Base-by-base conservation (phyloP, 2,888 invertebrate genomes). In the Philonicus albiceps region DNA sequence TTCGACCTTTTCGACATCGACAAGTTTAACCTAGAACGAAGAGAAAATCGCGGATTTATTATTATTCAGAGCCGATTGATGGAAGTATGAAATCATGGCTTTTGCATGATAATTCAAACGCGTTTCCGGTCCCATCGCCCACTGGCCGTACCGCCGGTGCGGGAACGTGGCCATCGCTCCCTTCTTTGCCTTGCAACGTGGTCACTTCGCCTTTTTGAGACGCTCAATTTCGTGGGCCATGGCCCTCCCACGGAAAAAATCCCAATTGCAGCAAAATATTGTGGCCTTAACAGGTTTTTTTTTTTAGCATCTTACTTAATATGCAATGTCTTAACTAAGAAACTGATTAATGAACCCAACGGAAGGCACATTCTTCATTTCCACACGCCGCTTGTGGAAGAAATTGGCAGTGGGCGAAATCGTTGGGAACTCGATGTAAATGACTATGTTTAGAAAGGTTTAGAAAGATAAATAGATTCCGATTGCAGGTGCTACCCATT, bases 1-100 rank as follows among this genome's bases (percentile, higher is more conserved):
- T 91, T 95, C 94, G 75, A 95, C 94, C 89, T 93, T 93, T 89
- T 95, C 94, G 75, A 95, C 94, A 90, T 95, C 95, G 85, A 94
- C 94, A 89, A 94, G 92, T 90, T 94, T 94, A 88, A 94, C 93
- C 94, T 94, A 91, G 8, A 90, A 90, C 64, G 78, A 83, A 87
- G 73, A 84, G 0, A 85, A 83, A 87, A 64, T 78, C 76, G 55
- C 40, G 37, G 80, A 34, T 88, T 89, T 73, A 84, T 84, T 55
- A 34, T 37, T 53, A n/a, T n/a, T n/a, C n/a, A n/a, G n/a, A 34
- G 64, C 19, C 34, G 43, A 64, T 34, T 64, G 37, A 64, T 22
- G 30, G 64, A 34, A 64, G n/a, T 64, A 43, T 83, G 31, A 49
- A 74, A 78, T 22, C 49, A 49, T 53, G 37, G 16, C 40, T 78